Conservation (phyloP, 2,113 vertebrate genomes). For the Ciconia stormi region DNA sequence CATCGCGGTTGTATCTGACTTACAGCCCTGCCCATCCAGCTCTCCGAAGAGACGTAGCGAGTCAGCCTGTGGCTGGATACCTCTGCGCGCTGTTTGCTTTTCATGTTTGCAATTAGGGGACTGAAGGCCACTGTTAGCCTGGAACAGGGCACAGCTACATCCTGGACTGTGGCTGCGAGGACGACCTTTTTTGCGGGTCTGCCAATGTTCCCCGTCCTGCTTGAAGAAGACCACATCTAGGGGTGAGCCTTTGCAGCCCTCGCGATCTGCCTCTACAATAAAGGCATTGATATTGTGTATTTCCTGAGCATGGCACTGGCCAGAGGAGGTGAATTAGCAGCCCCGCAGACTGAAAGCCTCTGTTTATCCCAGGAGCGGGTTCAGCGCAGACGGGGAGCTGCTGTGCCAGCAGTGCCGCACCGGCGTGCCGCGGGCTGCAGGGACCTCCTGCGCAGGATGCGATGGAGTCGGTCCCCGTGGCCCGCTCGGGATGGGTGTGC, state of each 20-base stretch:
- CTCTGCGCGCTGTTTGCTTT: neutral
- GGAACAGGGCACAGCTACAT: neutral
- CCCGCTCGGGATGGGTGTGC: neutral
- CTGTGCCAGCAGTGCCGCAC: neutral
- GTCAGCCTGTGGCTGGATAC: neutral
- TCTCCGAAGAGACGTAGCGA: neutral
- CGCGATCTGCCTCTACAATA: neutral
- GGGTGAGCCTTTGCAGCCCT: neutral
- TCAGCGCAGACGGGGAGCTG: rapidly evolving
- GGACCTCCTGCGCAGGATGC: neutral
- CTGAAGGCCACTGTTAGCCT: neutral
- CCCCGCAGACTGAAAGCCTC: neutral
- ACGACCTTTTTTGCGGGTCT: neutral
- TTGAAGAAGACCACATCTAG: neutral
- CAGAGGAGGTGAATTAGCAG: neutral
- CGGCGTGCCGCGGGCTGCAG: rapidly evolving
- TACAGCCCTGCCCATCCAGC: neutral
- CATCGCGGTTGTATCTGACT: neutral
- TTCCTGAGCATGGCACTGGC: neutral
- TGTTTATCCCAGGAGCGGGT: neutral
- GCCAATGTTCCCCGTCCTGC: neutral
- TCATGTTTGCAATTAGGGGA: neutral
- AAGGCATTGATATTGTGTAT: neutral
- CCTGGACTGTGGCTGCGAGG: neutral
- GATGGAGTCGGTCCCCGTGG: neutral